phyloP scores from a whole-genome alignment of 2,888 invertebrate species.

The Cerastis rubricosa region DNA sequence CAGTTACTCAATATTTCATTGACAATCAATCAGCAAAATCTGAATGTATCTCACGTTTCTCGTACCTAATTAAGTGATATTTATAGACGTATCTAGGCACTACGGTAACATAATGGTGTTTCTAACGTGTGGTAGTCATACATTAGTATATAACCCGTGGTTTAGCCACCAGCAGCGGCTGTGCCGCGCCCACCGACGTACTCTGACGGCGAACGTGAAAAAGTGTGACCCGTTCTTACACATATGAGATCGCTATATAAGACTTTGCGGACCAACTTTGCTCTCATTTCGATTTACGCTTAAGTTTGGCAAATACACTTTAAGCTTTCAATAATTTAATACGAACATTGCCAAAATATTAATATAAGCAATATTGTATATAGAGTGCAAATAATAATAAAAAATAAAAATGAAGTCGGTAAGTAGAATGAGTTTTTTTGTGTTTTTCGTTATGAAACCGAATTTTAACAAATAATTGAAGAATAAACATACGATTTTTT shows the following conservation, averaged over 20 bases:
- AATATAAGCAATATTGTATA: conserved; percentile 64
- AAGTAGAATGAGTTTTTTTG: conserved; percentile 67
- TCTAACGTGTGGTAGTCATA: conserved; percentile 58
- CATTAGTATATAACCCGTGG: conserved; percentile 66
- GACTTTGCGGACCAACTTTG: conserved; percentile 86
- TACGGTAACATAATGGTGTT: conserved; percentile 57
- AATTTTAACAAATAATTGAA: conserved; percentile 4
- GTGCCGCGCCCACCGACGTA: conserved; percentile 84
- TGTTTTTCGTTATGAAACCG: not conserved
- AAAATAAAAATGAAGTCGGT: conserved; percentile 81
- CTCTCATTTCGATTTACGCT: conserved; percentile 90
- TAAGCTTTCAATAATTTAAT: conserved; percentile 71
- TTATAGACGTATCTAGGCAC: conserved; percentile 46
- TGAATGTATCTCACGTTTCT: conserved; percentile 57
- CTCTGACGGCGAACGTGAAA: conserved; percentile 87
- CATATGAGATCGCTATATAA: conserved; percentile 90
- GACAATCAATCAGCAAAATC: conserved; percentile 45
- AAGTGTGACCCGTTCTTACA: conserved; percentile 90
- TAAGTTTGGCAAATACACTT: conserved; percentile 87
- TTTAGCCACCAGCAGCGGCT: conserved; percentile 67
- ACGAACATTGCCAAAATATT: conserved; percentile 59
- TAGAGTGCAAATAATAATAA: conserved; percentile 59
- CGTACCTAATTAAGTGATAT: conserved; percentile 55
- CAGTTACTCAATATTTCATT: not conserved
- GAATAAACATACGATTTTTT: conserved; percentile 44